Evolutionary conservation across 2,888 invertebrate species (phyloP).

Genomic region (Noctua pronuba): DNA sequence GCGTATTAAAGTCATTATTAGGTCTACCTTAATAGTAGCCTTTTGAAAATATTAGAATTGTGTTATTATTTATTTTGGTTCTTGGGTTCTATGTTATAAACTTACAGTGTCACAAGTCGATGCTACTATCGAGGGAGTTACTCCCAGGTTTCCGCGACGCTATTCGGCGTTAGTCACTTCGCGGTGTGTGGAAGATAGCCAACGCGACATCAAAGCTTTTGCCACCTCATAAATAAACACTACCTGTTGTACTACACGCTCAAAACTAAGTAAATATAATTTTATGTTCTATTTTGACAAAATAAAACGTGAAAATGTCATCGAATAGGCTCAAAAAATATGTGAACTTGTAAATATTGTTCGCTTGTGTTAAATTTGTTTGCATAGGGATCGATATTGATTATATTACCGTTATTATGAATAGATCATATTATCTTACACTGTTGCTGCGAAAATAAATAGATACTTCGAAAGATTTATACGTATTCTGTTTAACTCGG

Average conservation of each 20-base stretch:
- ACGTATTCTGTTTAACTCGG: slow-evolving; percentile 74
- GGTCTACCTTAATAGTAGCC: too few species aligned
- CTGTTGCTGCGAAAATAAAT: slow-evolving; percentile 56
- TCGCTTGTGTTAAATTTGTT: neutral
- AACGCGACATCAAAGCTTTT: slow-evolving; percentile 84
- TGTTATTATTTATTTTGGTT: neutral
- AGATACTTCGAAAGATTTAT: slow-evolving; percentile 68
- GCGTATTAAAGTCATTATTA: neutral
- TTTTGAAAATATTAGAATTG: slow-evolving; percentile 4
- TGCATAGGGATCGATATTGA: slow-evolving; percentile 1
- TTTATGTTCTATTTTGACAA: slow-evolving; percentile 47
- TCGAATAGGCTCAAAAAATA: slow-evolving; percentile 4
- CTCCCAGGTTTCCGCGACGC: slow-evolving; percentile 40
- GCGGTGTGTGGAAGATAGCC: slow-evolving; percentile 78
- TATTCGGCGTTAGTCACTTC: slow-evolving; percentile 64
- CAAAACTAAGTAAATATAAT: slow-evolving; percentile 61
- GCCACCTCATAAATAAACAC: slow-evolving; percentile 83
- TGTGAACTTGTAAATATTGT: neutral
- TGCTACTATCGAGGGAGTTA: slow-evolving; percentile 59
- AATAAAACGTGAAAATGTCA: slow-evolving; percentile 26
- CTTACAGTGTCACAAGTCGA: slow-evolving; percentile 11
- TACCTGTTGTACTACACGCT: slow-evolving; percentile 69
- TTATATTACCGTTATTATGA: slow-evolving; percentile 15
- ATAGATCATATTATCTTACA: slow-evolving; percentile 40
- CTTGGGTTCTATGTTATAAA: neutral